Evolutionary conservation across 2,113 vertebrate species (phyloP), one percentile per base, ranked within the genome.

Genomic region (Caloenas nicobarica): DNA sequence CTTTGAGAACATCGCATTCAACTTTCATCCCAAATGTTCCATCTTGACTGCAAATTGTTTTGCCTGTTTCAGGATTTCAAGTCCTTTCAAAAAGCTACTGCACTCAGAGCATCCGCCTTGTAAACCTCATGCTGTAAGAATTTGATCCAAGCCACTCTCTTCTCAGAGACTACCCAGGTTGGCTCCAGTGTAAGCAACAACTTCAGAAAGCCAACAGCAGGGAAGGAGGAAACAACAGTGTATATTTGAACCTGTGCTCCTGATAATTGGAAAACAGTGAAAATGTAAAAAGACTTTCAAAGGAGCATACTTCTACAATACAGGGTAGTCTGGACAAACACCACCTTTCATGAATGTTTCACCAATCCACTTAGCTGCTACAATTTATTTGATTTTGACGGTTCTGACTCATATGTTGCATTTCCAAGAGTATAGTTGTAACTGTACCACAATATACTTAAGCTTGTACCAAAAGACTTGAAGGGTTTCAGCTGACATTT

Each of bases 351-450:
- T 62, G 5, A 93, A 58, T 40, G 93, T 70, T 89, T 77, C 28
- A 82, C 18, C 28, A 89, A 81, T 54, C 76, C 88, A 78, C 56
- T 81, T 71, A 66, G 46, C 23, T 85, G 60, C 69, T 84, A 48
- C 28, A 51, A 68, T 64, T 89, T 87, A 71, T 71, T 91, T 81
- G 50, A 88, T 70, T 92, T 92, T 88, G 79, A 91, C 38, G 61
- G 58, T 62, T 95, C n/a, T 88, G 53, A 69, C 9, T 91, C 58
- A 34, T 31, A 72, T 26, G 60, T 17, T 90, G 19, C 36, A 83
- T 83, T 86, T 86, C 58, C 50, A 86, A 48, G 19, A 74, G n/a
- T 46, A 69, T 6, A 94, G 71, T 78, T 91, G 66, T 92, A 95
- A 88, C 60, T 54, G 40, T 71, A 42, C 51, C 60, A 31, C 33